These are phyloP conservation scores for Luperina nickerlii DNA, from an alignment of 2,888 invertebrate species.

Conservation along the genomic window DNA sequence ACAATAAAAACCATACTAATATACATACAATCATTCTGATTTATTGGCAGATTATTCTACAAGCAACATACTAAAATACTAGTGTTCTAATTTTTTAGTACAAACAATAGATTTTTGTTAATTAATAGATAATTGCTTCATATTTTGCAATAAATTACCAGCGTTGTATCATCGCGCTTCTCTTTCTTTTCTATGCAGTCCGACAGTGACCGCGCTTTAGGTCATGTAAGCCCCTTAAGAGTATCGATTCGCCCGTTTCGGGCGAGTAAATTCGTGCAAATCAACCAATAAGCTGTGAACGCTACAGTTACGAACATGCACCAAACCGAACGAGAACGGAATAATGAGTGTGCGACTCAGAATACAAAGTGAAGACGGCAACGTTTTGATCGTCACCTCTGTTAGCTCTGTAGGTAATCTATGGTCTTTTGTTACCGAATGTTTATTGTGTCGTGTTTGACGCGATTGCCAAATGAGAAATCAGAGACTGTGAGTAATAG, in stretches of 20 bases:
- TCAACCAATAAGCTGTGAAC: background rate
- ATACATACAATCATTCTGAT: too few relatives aligned
- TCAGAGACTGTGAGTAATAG: background rate
- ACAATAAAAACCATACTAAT: too few relatives aligned
- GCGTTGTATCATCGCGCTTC: too few relatives aligned
- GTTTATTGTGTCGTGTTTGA: constrained; percentile 11
- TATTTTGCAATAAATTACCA: too few relatives aligned
- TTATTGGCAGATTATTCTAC: too few relatives aligned
- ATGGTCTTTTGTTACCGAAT: background rate
- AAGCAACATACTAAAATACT: too few relatives aligned
- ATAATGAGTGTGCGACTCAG: constrained; percentile 4
- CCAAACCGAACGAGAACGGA: background rate
- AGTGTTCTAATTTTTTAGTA: too few relatives aligned
- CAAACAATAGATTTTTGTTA: too few relatives aligned
- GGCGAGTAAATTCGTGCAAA: background rate
- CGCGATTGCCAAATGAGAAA: constrained; percentile 16
- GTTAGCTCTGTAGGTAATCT: background rate
- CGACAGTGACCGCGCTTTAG: too few relatives aligned
- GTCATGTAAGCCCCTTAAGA: background rate
- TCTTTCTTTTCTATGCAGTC: too few relatives aligned
- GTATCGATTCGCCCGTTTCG: too few relatives aligned
- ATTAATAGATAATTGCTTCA: too few relatives aligned
- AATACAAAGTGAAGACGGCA: constrained; percentile 22
- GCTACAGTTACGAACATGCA: background rate
- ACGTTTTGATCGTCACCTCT: constrained; percentile 29